These are phyloP conservation scores for Coreius guichenoti DNA, from an alignment of 2,797 vertebrate genomes.

Conservation along the genomic window DNA sequence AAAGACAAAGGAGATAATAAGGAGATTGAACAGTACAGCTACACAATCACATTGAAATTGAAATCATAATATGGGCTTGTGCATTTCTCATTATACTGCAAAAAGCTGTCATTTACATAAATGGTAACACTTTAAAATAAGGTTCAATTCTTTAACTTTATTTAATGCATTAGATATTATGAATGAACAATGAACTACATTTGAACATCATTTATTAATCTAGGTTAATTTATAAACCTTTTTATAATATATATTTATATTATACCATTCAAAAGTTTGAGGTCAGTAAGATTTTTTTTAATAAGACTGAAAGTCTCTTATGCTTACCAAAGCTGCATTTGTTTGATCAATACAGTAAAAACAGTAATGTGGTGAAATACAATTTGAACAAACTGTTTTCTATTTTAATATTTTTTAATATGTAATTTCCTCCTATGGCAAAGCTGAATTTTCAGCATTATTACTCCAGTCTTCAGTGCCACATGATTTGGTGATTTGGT, in stretches of 20 bases:
- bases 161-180: background rate
- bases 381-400: no score
- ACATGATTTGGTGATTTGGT: background rate
- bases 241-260: background rate
- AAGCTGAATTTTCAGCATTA: background rate
- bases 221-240: background rate
- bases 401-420: no score
- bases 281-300: background rate
- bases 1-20: background rate
- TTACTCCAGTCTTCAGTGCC: background rate
- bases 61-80: background rate
- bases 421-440: background rate
- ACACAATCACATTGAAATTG: background rate
- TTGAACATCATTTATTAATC: background rate
- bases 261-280: background rate
- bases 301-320: background rate
- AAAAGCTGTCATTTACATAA: background rate
- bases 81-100: slow-evolving; percentile 1
- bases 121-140: background rate
- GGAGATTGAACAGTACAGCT: background rate
- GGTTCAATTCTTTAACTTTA: background rate
- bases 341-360: background rate
- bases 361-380: background rate
- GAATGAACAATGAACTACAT: background rate
- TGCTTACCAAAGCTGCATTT: background rate